phyloP scores from a whole-genome alignment of 2,113 vertebrate species.

The Notechis scutatus region DNA sequence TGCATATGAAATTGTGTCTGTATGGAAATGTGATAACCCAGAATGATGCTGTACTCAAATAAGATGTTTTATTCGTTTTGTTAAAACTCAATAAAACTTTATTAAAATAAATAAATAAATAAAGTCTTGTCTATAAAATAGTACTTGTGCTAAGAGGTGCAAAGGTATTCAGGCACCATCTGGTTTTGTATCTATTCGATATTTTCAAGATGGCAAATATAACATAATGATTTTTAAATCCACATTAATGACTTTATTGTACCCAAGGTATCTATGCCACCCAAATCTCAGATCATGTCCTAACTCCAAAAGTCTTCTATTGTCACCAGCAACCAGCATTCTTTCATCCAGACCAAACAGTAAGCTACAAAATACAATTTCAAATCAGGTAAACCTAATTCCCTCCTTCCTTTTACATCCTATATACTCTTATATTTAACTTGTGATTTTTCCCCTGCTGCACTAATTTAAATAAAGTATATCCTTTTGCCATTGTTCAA shows the following conservation, averaged over 20 bases:
- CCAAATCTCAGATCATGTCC: background rate
- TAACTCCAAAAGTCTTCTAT: background rate
- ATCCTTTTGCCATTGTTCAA: background rate
- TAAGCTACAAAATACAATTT: background rate
- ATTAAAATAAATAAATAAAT: background rate
- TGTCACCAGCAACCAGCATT: background rate
- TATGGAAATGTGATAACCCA: too few relatives aligned
- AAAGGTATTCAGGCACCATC: background rate
- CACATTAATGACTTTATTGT: background rate
- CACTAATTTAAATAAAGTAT: background rate
- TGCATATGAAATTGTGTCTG: too few relatives aligned
- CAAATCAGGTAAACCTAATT: background rate
- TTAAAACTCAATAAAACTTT: too few relatives aligned
- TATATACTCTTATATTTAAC: too few relatives aligned
- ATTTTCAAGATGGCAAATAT: background rate
- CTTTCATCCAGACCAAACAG: background rate
- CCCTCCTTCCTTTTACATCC: background rate
- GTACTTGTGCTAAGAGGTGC: background rate
- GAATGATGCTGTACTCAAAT: too few relatives aligned
- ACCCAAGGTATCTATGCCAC: background rate
- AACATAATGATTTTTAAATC: background rate
- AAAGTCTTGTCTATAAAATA: background rate
- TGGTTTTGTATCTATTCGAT: background rate
- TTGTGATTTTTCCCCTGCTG: too few relatives aligned
- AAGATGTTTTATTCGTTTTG: too few relatives aligned